These are phyloP conservation scores for Bombyx huttoni DNA, from an alignment of 2,888 invertebrate species.

Conservation along the genomic window DNA sequence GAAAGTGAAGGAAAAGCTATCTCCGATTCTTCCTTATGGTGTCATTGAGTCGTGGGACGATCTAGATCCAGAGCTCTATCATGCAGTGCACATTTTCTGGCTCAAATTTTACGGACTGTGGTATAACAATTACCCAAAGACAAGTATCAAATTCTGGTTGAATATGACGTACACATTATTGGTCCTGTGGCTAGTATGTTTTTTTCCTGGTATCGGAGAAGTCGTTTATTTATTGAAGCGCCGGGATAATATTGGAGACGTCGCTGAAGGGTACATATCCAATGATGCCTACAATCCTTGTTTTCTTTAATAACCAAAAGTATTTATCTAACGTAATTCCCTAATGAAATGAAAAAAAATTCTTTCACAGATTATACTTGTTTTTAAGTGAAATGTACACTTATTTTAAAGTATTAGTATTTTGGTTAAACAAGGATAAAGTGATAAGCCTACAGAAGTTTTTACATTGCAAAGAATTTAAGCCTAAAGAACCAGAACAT, in stretches of 20 bases:
- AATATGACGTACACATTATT: constrained; percentile 39
- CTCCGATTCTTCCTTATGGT: constrained; percentile 45
- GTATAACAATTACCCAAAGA: constrained; percentile 44
- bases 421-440: constrained; percentile 56
- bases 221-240: constrained; percentile 78
- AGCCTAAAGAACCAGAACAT: constrained; percentile 50
- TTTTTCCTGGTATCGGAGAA: constrained; percentile 70
- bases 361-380: constrained; percentile 50
- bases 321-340: background rate
- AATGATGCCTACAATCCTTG: constrained; percentile 17
- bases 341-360: background rate
- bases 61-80: constrained; percentile 52
- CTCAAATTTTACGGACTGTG: constrained; percentile 65
- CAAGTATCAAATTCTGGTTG: constrained; percentile 40
- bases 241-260: constrained; percentile 74
- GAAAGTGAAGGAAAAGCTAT: constrained; percentile 31
- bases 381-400: constrained; percentile 68
- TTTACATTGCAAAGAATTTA: constrained; percentile 51
- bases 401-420: constrained; percentile 56
- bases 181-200: constrained; percentile 59
- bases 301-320: constrained; percentile 12
- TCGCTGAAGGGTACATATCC: constrained; percentile 59
- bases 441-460: constrained; percentile 45
- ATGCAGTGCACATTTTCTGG: constrained; percentile 63
- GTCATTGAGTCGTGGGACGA: constrained; percentile 51